Evolutionary conservation across 2,888 invertebrate genomes (phyloP).

Genomic region (Eubasilissa splendida): DNA sequence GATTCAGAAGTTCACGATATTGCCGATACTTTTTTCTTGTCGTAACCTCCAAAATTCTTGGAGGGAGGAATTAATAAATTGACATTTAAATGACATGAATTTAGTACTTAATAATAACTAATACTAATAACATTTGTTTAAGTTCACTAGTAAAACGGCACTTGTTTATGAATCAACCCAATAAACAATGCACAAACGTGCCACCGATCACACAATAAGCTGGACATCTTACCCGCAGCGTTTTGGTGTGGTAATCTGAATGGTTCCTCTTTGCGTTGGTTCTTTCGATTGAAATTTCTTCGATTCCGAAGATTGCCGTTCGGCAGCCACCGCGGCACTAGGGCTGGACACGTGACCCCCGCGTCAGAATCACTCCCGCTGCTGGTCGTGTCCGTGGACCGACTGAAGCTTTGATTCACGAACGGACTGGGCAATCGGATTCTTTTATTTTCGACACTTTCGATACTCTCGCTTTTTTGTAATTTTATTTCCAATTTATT

Average conservation of each 20-base stretch:
- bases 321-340: constrained; percentile 67
- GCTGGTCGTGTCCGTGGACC: constrained; percentile 55
- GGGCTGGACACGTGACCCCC: constrained; percentile 65
- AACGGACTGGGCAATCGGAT: constrained; percentile 59
- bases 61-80: too few species aligned
- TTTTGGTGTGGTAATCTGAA: constrained; percentile 54
- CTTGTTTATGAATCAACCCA: too few species aligned
- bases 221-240: constrained; percentile 53
- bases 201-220: background rate
- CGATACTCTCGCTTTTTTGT: constrained; percentile 57
- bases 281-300: constrained; percentile 48
- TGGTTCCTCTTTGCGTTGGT: constrained; percentile 54
- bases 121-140: too few species aligned
- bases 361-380: constrained; percentile 66
- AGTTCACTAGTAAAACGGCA: too few species aligned
- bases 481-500: constrained; percentile 53
- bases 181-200: background rate
- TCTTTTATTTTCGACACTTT: constrained; percentile 52
- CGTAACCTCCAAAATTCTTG: too few species aligned
- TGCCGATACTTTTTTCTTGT: too few species aligned
- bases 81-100: too few species aligned
- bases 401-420: constrained; percentile 58
- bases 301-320: constrained; percentile 57
- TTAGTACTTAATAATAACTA: too few species aligned
- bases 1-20: too few species aligned